phyloP scores from a whole-genome alignment of 1,140 invertebrate genomes.

The Cherax quadricarinatus region DNA sequence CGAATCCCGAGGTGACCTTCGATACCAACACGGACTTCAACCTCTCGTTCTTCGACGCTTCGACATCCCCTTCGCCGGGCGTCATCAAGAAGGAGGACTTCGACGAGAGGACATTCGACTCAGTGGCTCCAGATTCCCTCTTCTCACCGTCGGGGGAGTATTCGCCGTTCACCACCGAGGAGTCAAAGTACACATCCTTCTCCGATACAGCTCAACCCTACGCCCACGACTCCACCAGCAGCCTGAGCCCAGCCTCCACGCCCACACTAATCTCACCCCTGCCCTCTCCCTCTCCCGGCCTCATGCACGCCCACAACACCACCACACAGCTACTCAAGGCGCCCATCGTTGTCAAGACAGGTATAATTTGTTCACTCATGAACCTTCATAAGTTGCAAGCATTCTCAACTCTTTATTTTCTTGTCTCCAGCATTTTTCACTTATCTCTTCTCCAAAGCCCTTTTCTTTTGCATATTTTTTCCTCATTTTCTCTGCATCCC shows the following conservation, averaged over 20 bases:
- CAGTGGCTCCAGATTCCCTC: slow-evolving; percentile 57
- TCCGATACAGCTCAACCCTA: slow-evolving; percentile 80
- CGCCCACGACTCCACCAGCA: slow-evolving; percentile 74
- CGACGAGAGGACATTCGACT: slow-evolving; percentile 78
- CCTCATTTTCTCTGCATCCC: neutral
- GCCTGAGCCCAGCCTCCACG: slow-evolving; percentile 57
- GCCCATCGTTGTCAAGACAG: slow-evolving; percentile 69
- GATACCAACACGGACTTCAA: slow-evolving; percentile 87
- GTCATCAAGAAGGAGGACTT: slow-evolving; percentile 81
- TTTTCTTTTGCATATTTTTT: neutral
- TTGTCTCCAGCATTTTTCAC: neutral
- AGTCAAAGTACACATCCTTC: slow-evolving; percentile 82
- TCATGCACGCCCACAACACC: slow-evolving; percentile 40
- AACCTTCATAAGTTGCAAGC: neutral
- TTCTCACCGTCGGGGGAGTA: slow-evolving; percentile 68
- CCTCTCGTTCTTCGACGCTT: slow-evolving; percentile 86
- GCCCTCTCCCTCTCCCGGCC: slow-evolving; percentile 36
- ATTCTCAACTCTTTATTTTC: neutral
- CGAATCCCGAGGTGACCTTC: slow-evolving; percentile 83
- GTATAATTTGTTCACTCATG: slow-evolving; percentile 28
- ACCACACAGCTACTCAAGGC: slow-evolving; percentile 62
- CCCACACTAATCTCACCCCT: slow-evolving; percentile 53
- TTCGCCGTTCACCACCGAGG: slow-evolving; percentile 73
- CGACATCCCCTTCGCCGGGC: slow-evolving; percentile 70
- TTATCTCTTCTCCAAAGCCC: neutral